These are phyloP conservation scores for Apeira syringaria DNA, from an alignment of 2,888 invertebrate genomes.

Conservation along the genomic window DNA sequence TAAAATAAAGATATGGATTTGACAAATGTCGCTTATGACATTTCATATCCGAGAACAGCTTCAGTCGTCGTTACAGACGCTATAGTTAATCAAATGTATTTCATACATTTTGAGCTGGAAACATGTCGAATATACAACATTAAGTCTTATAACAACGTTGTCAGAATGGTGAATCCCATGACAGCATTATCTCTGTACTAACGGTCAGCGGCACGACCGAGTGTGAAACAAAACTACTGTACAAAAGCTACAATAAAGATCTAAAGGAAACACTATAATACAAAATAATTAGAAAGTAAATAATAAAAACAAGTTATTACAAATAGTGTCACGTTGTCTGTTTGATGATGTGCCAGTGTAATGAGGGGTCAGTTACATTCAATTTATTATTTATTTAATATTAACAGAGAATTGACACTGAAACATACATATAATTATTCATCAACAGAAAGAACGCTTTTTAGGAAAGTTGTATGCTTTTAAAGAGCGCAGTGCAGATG, in stretches of 20 bases:
- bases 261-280: conserved; percentile 64
- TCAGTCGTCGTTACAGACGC: conserved; percentile 47
- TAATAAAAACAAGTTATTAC: conserved; percentile 55
- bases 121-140: conserved; percentile 53
- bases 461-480: too few species aligned
- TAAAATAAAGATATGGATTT: conserved; percentile 40
- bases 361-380: conserved; percentile 36
- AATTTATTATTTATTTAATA: conserved; percentile 1
- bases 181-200: conserved; percentile 14
- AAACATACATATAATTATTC: neutral
- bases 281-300: conserved; percentile 58
- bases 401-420: neutral
- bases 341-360: conserved; percentile 28
- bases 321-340: conserved; percentile 46
- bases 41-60: conserved; percentile 39
- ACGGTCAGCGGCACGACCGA: conserved; percentile 37
- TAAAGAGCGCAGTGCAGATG: too few species aligned
- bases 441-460: too few species aligned
- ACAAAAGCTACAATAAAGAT: conserved; percentile 60
- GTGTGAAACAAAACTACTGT: conserved; percentile 69
- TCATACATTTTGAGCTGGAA: conserved; percentile 51
- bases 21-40: conserved; percentile 18
- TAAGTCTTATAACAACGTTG: conserved; percentile 45
- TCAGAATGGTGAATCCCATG: conserved; percentile 29
- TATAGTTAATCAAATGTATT: conserved; percentile 44